Conservation (phyloP, 2,888 invertebrate species). For the Diogma glabrata region DNA sequence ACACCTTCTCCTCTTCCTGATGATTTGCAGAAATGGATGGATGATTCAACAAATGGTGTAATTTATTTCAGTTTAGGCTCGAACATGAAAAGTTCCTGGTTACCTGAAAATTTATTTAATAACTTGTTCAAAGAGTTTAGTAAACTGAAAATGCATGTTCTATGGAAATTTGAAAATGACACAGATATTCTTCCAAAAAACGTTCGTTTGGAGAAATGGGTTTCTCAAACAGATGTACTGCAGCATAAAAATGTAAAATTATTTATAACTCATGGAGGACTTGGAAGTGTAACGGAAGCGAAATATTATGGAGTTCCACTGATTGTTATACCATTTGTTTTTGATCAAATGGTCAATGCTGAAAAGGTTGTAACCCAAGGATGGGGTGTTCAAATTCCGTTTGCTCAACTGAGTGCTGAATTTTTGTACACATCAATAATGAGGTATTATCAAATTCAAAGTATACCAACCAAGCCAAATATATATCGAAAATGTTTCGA, state of each 20-base stretch:
- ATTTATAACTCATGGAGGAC: constrained; percentile 40
- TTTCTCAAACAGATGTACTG: constrained; percentile 37
- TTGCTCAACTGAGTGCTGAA: constrained; percentile 27
- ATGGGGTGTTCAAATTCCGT: constrained; percentile 32
- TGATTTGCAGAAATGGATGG: constrained; percentile 25
- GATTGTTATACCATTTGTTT: constrained; percentile 41
- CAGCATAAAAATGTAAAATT: constrained; percentile 38
- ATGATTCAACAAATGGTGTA: constrained; percentile 27
- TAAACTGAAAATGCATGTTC: constrained; percentile 31
- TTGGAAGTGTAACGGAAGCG: constrained; percentile 39
- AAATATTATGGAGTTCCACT: constrained; percentile 38
- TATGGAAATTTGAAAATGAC: constrained; percentile 37
- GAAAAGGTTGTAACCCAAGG: constrained; percentile 34
- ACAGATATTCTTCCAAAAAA: constrained; percentile 29
- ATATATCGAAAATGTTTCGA: constrained; percentile 33
- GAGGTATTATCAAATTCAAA: constrained; percentile 17
- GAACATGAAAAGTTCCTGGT: constrained; percentile 10
- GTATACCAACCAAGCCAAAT: constrained; percentile 25
- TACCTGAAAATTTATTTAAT: constrained; percentile 10
- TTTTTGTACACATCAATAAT: constrained; percentile 23
- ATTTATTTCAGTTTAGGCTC: constrained; percentile 30
- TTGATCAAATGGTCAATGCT: constrained; percentile 41
- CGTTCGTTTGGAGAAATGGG: constrained; percentile 35
- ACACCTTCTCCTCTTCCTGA: constrained; percentile 26
- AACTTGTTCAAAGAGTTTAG: constrained; percentile 8